Conservation (phyloP, 2,888 invertebrate genomes). For the Anorthoa munda region DNA sequence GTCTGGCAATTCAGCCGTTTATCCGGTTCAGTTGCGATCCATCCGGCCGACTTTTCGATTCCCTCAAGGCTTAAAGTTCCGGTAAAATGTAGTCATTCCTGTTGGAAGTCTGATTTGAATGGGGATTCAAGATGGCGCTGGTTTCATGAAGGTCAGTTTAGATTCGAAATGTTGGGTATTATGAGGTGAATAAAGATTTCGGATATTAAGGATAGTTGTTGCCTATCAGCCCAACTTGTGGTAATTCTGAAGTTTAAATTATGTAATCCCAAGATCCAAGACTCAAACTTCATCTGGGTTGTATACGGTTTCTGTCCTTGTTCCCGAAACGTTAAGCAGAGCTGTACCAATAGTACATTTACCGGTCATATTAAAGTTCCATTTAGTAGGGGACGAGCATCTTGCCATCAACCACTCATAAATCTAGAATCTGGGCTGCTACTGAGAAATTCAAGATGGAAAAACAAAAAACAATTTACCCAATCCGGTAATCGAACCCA, state of each 20-base stretch:
- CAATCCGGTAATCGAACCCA: too few species aligned
- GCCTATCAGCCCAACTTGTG: not conserved
- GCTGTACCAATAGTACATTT: too few species aligned
- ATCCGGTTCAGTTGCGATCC: conserved; percentile 49
- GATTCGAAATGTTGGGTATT: not conserved
- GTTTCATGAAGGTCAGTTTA: not conserved
- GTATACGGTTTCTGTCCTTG: not conserved
- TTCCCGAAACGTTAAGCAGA: too few species aligned
- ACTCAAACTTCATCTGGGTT: not conserved
- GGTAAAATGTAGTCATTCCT: conserved; percentile 50
- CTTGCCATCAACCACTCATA: too few species aligned
- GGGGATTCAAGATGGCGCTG: conserved; percentile 11
- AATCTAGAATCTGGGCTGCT: too few species aligned
- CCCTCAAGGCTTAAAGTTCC: conserved; percentile 36
- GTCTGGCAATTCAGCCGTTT: conserved; percentile 47
- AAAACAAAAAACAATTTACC: too few species aligned
- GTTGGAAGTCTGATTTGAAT: conserved; percentile 43
- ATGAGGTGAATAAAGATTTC: too few species aligned
- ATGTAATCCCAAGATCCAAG: not conserved
- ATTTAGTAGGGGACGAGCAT: too few species aligned
- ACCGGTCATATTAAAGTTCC: too few species aligned
- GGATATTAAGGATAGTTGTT: not conserved
- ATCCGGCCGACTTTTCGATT: conserved; percentile 46
- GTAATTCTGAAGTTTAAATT: not conserved
- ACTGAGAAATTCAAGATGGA: too few species aligned